Evolutionary conservation across 2,797 vertebrate species (phyloP), one percentile per base, ranked within the genome.

Genomic region (Phoebastria nigripes): DNA sequence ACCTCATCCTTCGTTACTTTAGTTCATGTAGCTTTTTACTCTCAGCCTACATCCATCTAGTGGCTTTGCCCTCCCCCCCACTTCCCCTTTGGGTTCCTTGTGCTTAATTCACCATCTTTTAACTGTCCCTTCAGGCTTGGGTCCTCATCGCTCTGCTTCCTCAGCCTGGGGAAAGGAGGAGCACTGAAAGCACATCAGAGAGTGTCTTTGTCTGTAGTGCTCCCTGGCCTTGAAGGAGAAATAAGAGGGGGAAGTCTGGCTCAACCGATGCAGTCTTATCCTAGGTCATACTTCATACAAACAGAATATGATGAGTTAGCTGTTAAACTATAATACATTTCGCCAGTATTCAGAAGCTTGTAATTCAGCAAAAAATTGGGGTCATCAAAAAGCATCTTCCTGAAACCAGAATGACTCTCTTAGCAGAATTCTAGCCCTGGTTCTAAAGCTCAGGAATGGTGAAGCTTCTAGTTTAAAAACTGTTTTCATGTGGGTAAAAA

Each of bases 11-110:
- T 77, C 3, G 2, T 35, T 42, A 58, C 62, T 93, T 86, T 8
- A 42, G 16, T 33, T 44, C 56, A 47, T 15, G 19, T 11, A 79
- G 86, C 17, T 58, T 94, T 80, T 85, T 81, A 66, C n/a, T 63
- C 51, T 84, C 20, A 81, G 28, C 12, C n/a, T 52, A 74, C 31
- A 83, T 41, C 47, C 41, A 78, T 13, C 15, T 33, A 47, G 61
- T 26, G 31, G 18, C 71, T 89, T 89, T 4, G 1, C 35, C 8
- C 9, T 7, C 12, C 3, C 6, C 1, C 1, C 3, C 10, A 2
- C 11, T 55, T 81, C 9, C 12, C 39, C 33, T 72, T 69, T 2
- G 1, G 12, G 39, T 22, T 92, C 24, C 10, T 74, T 89, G 49
- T 56, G 39, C 22, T 89, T 73, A 81, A 90, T 56, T 79, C 20